A percentile compares a stretch with the other conserved stretches of the same genome.
phyloP scores from a whole-genome alignment of 2,888 invertebrate genomes.

The Eumerus sabulonum region DNA sequence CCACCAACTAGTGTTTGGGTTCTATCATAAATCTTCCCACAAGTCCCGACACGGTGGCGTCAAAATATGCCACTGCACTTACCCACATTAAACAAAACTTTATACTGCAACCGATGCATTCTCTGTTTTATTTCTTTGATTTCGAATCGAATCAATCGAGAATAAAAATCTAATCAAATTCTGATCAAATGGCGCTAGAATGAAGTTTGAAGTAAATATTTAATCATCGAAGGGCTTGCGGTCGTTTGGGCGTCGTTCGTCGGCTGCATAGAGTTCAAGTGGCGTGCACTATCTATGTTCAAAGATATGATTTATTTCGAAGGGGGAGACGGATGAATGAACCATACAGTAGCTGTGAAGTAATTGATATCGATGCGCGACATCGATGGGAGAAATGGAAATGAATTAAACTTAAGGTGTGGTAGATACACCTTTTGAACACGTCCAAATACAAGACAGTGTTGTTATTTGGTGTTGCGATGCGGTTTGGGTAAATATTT shows the following conservation, averaged over 20 bases:
- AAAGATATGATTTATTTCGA: conserved; percentile 43
- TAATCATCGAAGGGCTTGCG: conserved; percentile 37
- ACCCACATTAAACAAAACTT: conserved; percentile 59
- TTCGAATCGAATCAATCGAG: conserved; percentile 58
- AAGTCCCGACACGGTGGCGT: conserved; percentile 66
- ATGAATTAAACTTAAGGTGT: conserved; percentile 29
- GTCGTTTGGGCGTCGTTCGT: conserved; percentile 15
- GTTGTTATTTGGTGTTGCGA: neutral
- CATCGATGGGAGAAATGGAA: conserved; percentile 10
- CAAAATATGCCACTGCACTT: conserved; percentile 67
- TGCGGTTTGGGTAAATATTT: conserved; percentile 11
- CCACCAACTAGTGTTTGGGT: conserved; percentile 14
- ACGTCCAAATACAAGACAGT: conserved; percentile 25
- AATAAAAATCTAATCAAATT: conserved; percentile 67
- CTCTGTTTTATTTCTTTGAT: conserved; percentile 5
- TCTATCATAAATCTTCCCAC: conserved; percentile 55
- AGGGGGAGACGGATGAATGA: conserved; percentile 1
- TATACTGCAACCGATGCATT: conserved; percentile 21
- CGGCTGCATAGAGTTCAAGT: neutral
- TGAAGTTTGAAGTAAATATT: conserved; percentile 66
- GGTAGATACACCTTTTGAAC: conserved; percentile 18
- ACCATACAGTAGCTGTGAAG: conserved; percentile 31
- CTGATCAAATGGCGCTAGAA: conserved; percentile 69
- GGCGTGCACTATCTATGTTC: conserved; percentile 35
- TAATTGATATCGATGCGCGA: conserved; percentile 37